Evolutionary conservation across 2,888 invertebrate genomes (phyloP).

Genomic region (Chymomyza amoena): DNA sequence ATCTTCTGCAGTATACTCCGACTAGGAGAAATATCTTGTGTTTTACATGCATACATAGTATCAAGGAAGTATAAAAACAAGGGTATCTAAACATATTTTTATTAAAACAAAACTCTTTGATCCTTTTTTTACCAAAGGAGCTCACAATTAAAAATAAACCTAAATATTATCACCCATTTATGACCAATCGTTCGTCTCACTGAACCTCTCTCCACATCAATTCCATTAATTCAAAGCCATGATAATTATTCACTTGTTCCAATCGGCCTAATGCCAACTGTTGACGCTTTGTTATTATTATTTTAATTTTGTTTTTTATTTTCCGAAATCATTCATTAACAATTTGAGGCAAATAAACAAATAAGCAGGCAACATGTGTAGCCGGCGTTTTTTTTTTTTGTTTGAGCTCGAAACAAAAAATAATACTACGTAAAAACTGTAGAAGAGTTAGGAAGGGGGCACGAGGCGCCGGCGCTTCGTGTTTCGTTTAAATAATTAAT

Average conservation of each 20-base stretch:
- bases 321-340: slow-evolving; percentile 65
- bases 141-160: background rate
- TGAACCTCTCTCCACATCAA: slow-evolving; percentile 2
- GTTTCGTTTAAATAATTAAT: slow-evolving; percentile 75
- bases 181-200: background rate
- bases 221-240: slow-evolving; percentile 4
- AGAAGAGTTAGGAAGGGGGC: slow-evolving; percentile 61
- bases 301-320: slow-evolving; percentile 4
- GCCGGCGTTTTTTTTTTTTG: slow-evolving; percentile 24
- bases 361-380: slow-evolving; percentile 67
- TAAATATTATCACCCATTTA: background rate
- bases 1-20: no score
- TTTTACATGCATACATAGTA: no score
- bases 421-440: slow-evolving; percentile 8
- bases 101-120: no score
- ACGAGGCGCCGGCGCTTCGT: slow-evolving; percentile 53
- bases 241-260: slow-evolving; percentile 74
- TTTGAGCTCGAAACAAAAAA: slow-evolving; percentile 10
- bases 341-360: slow-evolving; percentile 62
- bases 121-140: no score
- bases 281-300: background rate
- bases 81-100: no score
- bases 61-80: no score
- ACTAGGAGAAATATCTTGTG: no score
- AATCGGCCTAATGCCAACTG: background rate